A percentile compares a stretch with the other conserved stretches of the same genome.
phyloP scores from a whole-genome alignment of 2,888 invertebrate species.

The Philopedon plagiatum region DNA sequence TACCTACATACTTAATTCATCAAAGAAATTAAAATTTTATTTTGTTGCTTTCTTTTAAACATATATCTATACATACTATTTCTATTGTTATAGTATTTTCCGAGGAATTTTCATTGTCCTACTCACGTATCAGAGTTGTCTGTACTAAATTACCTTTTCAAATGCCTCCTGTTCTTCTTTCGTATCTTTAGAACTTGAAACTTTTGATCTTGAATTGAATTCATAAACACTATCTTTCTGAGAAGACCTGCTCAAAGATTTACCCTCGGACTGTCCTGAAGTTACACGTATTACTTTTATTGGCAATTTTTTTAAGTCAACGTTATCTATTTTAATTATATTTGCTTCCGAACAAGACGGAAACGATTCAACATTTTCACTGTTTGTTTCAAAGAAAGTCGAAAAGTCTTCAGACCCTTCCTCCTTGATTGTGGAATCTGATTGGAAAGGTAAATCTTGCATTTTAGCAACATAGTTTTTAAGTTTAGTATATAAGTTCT shows the following conservation, averaged over 20 bases:
- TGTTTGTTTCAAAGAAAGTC: neutral
- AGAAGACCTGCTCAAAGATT: neutral
- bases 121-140: too few species aligned
- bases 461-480: slow-evolving; percentile 45
- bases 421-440: slow-evolving; percentile 7
- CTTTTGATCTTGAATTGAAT: neutral
- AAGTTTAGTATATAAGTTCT: slow-evolving; percentile 52
- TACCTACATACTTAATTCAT: too few species aligned
- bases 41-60: too few species aligned
- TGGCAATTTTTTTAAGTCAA: slow-evolving; percentile 42
- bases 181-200: neutral
- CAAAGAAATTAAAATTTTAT: too few species aligned
- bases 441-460: slow-evolving; percentile 36
- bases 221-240: neutral
- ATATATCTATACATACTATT: too few species aligned
- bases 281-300: slow-evolving; percentile 40
- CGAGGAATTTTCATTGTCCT: too few species aligned
- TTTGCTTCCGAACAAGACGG: neutral
- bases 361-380: neutral
- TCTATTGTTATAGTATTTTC: too few species aligned
- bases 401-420: slow-evolving; percentile 6
- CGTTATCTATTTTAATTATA: slow-evolving; percentile 23
- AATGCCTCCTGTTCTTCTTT: slow-evolving; percentile 35
- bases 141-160: slow-evolving; percentile 38
- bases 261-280: neutral